A percentile compares a stretch with the other conserved stretches of the same genome.
phyloP scores from a whole-genome alignment of 2,797 vertebrate genomes.

The Melanogrammus aeglefinus region DNA sequence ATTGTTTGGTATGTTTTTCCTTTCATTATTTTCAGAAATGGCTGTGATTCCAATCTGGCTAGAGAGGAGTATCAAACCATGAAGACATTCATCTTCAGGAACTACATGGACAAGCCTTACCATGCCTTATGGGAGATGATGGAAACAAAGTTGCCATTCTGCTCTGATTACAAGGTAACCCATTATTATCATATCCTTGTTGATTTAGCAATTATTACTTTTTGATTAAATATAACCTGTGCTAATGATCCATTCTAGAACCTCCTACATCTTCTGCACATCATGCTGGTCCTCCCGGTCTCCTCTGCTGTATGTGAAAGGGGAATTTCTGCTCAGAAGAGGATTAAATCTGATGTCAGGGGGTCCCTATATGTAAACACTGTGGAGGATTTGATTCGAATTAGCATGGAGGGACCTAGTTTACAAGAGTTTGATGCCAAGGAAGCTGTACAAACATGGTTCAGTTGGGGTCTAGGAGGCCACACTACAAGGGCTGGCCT shows the following conservation, averaged over 20 bases:
- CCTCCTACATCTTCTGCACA: constrained; percentile 34
- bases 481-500: constrained; percentile 30
- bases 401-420: constrained; percentile 28
- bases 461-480: constrained; percentile 12
- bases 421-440: constrained; percentile 30
- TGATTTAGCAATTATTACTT: constrained; percentile 6
- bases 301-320: constrained; percentile 30
- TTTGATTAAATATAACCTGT: constrained; percentile 5
- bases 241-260: constrained; percentile 21
- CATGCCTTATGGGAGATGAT: constrained; percentile 32
- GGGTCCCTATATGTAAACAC: constrained; percentile 26
- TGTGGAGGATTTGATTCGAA: constrained; percentile 29
- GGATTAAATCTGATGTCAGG: constrained; percentile 29
- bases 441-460: constrained; percentile 24
- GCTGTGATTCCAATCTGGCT: constrained; percentile 26
- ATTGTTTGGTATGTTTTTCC: background rate
- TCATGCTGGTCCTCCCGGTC: constrained; percentile 35
- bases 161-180: constrained; percentile 23
- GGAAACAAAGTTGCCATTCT: constrained; percentile 30
- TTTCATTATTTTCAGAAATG: constrained; percentile 30
- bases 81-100: constrained; percentile 27
- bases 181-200: constrained; percentile 1
- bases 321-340: constrained; percentile 29
- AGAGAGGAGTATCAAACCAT: constrained; percentile 27
- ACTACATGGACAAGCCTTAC: constrained; percentile 32